Evolutionary conservation across 2,797 vertebrate genomes (phyloP), one percentile per base, ranked within the genome.

Genomic region (Kryptolebias ocellatus): DNA sequence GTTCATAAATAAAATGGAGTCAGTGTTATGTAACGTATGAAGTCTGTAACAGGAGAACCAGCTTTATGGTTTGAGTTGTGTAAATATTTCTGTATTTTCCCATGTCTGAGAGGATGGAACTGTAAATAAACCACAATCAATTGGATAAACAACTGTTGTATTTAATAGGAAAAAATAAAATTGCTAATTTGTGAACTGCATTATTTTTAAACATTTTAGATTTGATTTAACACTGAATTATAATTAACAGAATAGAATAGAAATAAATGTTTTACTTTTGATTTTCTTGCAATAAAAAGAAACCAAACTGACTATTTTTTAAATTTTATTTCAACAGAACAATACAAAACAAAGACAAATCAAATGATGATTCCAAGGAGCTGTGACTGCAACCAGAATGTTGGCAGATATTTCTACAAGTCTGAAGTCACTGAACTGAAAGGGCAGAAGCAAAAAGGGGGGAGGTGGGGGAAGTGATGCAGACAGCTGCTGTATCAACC

Each of bases 401-500:
- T 47, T 45, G 34, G 62, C 39, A 10, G 34, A 51, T 18, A 53
- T 58, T 29, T 65, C 50, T 46, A 89, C 24, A 14, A 69, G 37
- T 57, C 5, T 3, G 39, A 47, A 66, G 45, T 60, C 45, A 60
- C 16, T 27, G 1, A 63, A 60, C 9, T 53, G 44, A 20, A 60
- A n/a, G 28, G 50, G n/a, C 10, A 11, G 24, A 56, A 18, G 45
- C 28, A 47, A 57, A 37, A 44, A 55, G 27, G 28, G 42, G 53
- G 50, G 12, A 20, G 56, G 24, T 28, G 39, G 51, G 47, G 14
- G 20, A 60, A 56, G 11, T 8, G 55, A 49, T 28, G 64, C 4
- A 11, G 65, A 15, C 60, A 85, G 93, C 91, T 94, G 94, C 89
- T 47, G 51, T 1, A 76, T 99, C 97, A 88, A 94, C 93, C 92